Base-by-base conservation (phyloP, 2,888 invertebrate genomes). In the Amblyjoppa fuscipennis region DNA sequence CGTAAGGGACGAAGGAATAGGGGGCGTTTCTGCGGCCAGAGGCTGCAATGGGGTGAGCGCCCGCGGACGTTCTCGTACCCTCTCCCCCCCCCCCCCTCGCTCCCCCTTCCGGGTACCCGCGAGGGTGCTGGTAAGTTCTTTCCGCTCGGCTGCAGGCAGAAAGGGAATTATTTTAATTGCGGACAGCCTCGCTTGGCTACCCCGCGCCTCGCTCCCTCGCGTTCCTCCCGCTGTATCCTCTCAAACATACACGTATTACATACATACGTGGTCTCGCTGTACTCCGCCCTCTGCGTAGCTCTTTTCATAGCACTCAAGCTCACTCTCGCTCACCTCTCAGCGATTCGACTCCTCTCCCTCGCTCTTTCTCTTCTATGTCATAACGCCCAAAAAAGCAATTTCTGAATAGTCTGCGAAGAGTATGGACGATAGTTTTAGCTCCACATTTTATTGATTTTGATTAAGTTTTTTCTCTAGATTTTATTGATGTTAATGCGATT, bases 161-260 rank as follows among this genome's bases (percentile, higher is more conserved):
- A 94, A 94, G 94, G 94, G 94, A 94, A 94, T 94, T 94, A 94
- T 94, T 94, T 94, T 94, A 94, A 94, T 94, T 94, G 94, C 94
- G 94, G 93, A 92, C 93, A 93, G 93, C 93, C 92, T 92, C 93
- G 93, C 91, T 92, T 92, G 92, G 92, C 93, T 93, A 92, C 91
- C 91, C 91, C 88, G 90, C 87, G 83, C 88, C 83, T 88, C 69
- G 80, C 69, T 75, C 77, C 59, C 73, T 82, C 82, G 80, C 77
- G 53, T 53, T 76, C 78, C 79, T 71, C 69, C 70, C 61, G 69
- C 81, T 77, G 25, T 66, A 45, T 78, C 79, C 75, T 69, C 78
- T 77, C 69, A 74, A 78, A 82, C 78, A 51, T 73, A 56, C 68
- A 68, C 41, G 51, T 16, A 28, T 41, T 59, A 45, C 68, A 56